Percentiles rank a stretch among this genome's conserved stretches.
Evolutionary conservation across 2,888 invertebrate genomes (phyloP).

Genomic region (Cheilosia scutellata): DNA sequence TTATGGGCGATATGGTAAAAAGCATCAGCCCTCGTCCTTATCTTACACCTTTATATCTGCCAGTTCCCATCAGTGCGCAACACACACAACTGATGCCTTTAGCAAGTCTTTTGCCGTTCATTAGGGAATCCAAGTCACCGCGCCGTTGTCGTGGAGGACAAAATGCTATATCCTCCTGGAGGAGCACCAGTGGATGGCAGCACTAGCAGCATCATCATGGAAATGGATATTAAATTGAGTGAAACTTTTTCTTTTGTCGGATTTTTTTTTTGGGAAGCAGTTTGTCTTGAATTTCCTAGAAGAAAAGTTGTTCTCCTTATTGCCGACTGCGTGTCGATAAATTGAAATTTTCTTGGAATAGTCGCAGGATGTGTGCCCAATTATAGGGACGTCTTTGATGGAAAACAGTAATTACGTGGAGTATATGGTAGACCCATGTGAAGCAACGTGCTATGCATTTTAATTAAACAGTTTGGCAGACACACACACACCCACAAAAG

Average conservation of each 20-base stretch:
- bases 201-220: background rate
- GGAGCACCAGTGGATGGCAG: background rate
- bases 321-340: background rate
- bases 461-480: slow-evolving; percentile 47
- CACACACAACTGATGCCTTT: slow-evolving; percentile 44
- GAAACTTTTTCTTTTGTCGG: slow-evolving; percentile 24
- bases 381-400: slow-evolving; percentile 20
- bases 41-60: slow-evolving; percentile 38
- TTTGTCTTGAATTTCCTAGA: too few species aligned
- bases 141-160: slow-evolving; percentile 1
- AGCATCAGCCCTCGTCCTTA: background rate
- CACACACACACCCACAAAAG: background rate
- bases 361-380: slow-evolving; percentile 14
- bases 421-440: background rate
- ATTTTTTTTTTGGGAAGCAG: background rate
- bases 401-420: slow-evolving; percentile 5
- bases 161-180: slow-evolving; percentile 43
- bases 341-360: slow-evolving; percentile 19
- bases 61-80: slow-evolving; percentile 23
- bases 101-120: slow-evolving; percentile 41
- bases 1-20: slow-evolving; percentile 48
- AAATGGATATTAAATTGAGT: slow-evolving; percentile 52
- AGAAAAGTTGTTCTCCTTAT: background rate
- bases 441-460: slow-evolving; percentile 42
- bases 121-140: slow-evolving; percentile 30